A percentile compares a stretch with the other conserved stretches of the same genome.
These are phyloP conservation scores for Thecocarcelia acutangulata DNA, from an alignment of 2,888 invertebrate species.

Conservation along the genomic window DNA sequence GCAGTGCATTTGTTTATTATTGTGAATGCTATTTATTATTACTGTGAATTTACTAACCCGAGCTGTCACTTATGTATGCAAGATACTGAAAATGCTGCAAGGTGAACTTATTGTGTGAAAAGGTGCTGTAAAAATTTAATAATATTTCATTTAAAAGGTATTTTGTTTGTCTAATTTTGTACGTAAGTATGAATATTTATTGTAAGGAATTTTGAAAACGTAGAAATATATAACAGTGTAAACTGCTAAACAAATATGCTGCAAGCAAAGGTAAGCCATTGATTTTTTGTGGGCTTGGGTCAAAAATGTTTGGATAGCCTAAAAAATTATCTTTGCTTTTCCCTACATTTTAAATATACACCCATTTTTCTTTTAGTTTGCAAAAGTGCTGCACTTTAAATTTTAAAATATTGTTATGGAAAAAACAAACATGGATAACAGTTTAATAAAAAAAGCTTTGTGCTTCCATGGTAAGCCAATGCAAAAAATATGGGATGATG, in stretches of 20 bases:
- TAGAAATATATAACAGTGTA: background rate
- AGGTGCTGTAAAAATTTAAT: background rate
- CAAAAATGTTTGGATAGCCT: background rate
- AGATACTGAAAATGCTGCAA: background rate
- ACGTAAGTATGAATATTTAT: slow-evolving; percentile 43
- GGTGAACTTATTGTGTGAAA: background rate
- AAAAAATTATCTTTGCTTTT: background rate
- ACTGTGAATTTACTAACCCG: slow-evolving; percentile 12
- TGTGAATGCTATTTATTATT: slow-evolving; percentile 22
- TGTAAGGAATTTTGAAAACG: background rate
- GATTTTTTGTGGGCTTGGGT: slow-evolving; percentile 12
- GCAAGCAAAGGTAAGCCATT: slow-evolving; percentile 31
- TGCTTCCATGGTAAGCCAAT: slow-evolving; percentile 94
- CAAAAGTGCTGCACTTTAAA: no score
- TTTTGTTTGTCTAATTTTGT: no score
- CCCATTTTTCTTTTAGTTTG: slow-evolving; percentile 43
- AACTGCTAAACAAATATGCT: background rate
- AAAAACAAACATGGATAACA: slow-evolving; percentile 35
- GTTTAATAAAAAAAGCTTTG: slow-evolving; percentile 83
- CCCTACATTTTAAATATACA: background rate
- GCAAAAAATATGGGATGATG: slow-evolving; percentile 93
- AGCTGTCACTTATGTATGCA: slow-evolving; percentile 6
- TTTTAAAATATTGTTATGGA: background rate
- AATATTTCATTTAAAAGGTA: slow-evolving; percentile 1
- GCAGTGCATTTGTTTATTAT: background rate